Evolutionary conservation across 2,888 invertebrate species (phyloP), one percentile per base, ranked within the genome.

Genomic region (Cephus spinipes): DNA sequence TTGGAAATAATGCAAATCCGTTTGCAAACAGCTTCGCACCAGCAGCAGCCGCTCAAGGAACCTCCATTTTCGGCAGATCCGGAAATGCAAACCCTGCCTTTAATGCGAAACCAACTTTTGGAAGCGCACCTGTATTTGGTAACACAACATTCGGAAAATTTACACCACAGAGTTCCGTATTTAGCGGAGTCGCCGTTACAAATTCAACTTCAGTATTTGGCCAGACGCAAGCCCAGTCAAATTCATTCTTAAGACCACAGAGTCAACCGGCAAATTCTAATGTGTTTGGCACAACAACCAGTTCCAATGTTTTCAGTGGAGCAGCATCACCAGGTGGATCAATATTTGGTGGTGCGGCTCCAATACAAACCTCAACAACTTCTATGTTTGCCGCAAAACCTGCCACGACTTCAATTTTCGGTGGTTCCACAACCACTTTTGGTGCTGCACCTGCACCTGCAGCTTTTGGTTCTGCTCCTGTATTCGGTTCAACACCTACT

Each of bases 51-150:
- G 34, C 81, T 74, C 71, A 79, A 35, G 73, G 83, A 55, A 79
- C 87, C 36, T 86, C 88, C 0, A 84, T 89, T 55, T 90, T 91
- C 75, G 86, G 84, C 12, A 84, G 84, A 77, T 31, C 87, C 31
- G 78, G 82, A 4, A 76, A 78, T 15, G 77, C 76, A 11, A 83
- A 75, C 12, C 83, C 90, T 15, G 84, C 88, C n/a, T 89, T 90
- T 71, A 88, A 88, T 23, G 84, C 78, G 12, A 87, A 88, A 74
- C 84, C 91, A n/a, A 77, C 86, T 69, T 91, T 91, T 80, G 87
- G 88, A 33, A 76, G 31, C 74, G 78, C 79, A 68, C 1, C 77
- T 0, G 79, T 85, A 9, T 90, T 90, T 77, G 85, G 85, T 11
- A 78, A 77, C 12, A 74, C 85, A 40, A 55, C 87, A 12, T 90